Evolutionary conservation across 2,888 invertebrate genomes (phyloP).

Genomic region (Eilema depressum): DNA sequence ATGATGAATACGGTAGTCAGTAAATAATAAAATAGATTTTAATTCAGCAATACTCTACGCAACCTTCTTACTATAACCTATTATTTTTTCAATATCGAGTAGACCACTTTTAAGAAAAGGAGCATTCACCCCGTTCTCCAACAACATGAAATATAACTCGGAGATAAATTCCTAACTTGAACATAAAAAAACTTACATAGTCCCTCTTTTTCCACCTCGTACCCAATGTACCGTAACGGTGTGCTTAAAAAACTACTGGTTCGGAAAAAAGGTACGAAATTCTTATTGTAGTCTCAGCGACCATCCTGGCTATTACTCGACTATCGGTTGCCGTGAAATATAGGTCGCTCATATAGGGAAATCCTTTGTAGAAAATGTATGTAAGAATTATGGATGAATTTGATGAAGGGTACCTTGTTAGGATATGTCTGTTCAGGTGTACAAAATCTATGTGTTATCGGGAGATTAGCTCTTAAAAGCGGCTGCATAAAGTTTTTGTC

Average conservation of each 20-base stretch:
- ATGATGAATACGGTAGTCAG: too few species aligned
- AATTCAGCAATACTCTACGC: not conserved
- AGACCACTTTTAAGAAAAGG: not conserved
- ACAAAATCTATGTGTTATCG: constrained; percentile 1
- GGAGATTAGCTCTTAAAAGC: not conserved
- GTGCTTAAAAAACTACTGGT: constrained; percentile 62
- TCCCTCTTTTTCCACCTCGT: constrained; percentile 32
- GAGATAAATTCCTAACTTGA: constrained; percentile 20
- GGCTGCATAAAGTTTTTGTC: too few species aligned
- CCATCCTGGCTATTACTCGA: constrained; percentile 42
- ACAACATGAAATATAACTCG: constrained; percentile 15
- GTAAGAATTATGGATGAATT: constrained; percentile 22
- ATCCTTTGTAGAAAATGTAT: constrained; percentile 37
- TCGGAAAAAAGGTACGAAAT: constrained; percentile 57
- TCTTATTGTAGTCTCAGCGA: constrained; percentile 52
- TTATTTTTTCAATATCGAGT: not conserved
- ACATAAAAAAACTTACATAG: constrained; percentile 21
- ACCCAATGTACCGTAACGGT: constrained; percentile 46
- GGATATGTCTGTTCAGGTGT: constrained; percentile 6
- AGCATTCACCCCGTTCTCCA: not conserved
- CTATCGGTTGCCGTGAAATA: constrained; percentile 46
- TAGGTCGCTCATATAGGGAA: constrained; percentile 29
- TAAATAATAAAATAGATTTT: too few species aligned
- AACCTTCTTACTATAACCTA: not conserved
- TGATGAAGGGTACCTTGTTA: constrained; percentile 20